These are phyloP conservation scores for Dicyrtomina minuta DNA, from an alignment of 2,888 invertebrate genomes.

Conservation along the genomic window DNA sequence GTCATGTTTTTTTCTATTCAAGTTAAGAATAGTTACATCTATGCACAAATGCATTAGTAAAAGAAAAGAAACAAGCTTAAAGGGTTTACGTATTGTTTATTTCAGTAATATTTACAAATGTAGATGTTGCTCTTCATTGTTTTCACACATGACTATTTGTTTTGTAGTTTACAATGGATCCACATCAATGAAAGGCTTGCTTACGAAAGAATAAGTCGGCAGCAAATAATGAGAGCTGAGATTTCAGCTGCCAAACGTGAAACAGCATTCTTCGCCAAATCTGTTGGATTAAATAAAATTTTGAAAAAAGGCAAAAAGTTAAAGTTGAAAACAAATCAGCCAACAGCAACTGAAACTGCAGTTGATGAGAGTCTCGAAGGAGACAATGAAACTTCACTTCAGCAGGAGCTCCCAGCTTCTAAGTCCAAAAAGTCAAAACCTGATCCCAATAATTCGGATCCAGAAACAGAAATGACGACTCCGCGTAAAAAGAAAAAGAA, in stretches of 20 bases:
- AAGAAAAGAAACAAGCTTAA: too few species aligned
- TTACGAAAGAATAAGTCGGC: constrained; percentile 86
- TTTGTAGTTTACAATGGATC: constrained; percentile 84
- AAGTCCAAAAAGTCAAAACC: not conserved
- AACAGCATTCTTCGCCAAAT: constrained; percentile 79
- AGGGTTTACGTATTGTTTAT: too few species aligned
- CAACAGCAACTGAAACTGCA: too few species aligned
- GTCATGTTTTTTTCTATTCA: too few species aligned
- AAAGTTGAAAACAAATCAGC: constrained; percentile 49
- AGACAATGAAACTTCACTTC: not conserved
- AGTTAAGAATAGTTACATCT: too few species aligned
- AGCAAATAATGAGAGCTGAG: constrained; percentile 81
- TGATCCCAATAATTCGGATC: not conserved
- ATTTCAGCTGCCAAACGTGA: constrained; percentile 89
- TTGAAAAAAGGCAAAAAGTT: constrained; percentile 63
- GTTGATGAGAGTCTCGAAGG: too few species aligned
- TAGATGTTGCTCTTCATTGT: too few species aligned
- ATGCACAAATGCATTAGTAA: too few species aligned
- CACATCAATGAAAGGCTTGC: constrained; percentile 90
- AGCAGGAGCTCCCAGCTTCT: not conserved
- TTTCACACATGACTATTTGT: not conserved
- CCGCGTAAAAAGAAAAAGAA: too few species aligned
- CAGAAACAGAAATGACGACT: too few species aligned
- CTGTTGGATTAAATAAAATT: constrained; percentile 76
- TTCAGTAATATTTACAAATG: too few species aligned